Evolutionary conservation across 2,113 vertebrate genomes (phyloP).

Genomic region (western clawed frog (Xenopus tropicalis)): UCB_Xtro_10.0 CM004446.2:93803501-93804000

Average conservation of each 20-base stretch:
- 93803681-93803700: conserved; percentile 80
- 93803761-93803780: too few species aligned
- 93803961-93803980: conserved; percentile 69
- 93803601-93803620: conserved; percentile 72
- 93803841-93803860: too few species aligned
- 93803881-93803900: too few species aligned
- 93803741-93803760: conserved; percentile 14
- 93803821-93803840: too few species aligned
- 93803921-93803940: conserved; percentile 64
- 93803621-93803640: conserved; percentile 67
- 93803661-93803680: conserved; percentile 87
- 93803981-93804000: conserved; percentile 74
- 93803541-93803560: too few species aligned
- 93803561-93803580: too few species aligned
- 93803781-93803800: too few species aligned
- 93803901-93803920: too few species aligned
- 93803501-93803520: too few species aligned
- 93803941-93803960: conserved; percentile 62
- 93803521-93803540: too few species aligned
- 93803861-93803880: too few species aligned
- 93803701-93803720: conserved; percentile 67
- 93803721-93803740: conserved; percentile 78
- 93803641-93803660: conserved; percentile 81
- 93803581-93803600: background rate
- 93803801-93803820: too few species aligned